Evolutionary conservation across 2,797 vertebrate species (phyloP).

Genomic region (Hoplostethus mediterraneus): DNA sequence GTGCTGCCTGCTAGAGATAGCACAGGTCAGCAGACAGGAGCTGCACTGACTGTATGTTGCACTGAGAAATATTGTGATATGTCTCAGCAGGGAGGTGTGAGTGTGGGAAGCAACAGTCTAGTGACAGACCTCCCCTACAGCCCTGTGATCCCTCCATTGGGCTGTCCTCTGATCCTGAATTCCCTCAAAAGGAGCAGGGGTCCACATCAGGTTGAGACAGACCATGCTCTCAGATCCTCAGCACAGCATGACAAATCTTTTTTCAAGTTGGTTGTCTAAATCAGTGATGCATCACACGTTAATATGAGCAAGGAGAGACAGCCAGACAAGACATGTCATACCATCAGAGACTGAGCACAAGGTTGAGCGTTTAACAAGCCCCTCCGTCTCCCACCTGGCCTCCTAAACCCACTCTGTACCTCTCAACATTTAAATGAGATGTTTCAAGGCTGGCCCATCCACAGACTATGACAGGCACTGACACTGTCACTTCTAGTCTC

Average conservation of each 20-base stretch:
- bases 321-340: conserved; percentile 14
- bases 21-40: conserved; percentile 69
- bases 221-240: conserved; percentile 50
- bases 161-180: conserved; percentile 64
- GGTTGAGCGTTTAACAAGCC: conserved; percentile 45
- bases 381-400: background rate
- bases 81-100: conserved; percentile 63
- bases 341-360: conserved; percentile 21
- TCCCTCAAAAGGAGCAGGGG: conserved; percentile 51
- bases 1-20: conserved; percentile 63
- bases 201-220: conserved; percentile 66
- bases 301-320: conserved; percentile 30
- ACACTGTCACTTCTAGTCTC: conserved; percentile 21
- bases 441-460: conserved; percentile 20
- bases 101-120: conserved; percentile 67
- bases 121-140: conserved; percentile 72
- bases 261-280: conserved; percentile 39
- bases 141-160: conserved; percentile 63
- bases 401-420: conserved; percentile 24
- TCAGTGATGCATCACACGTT: conserved; percentile 40
- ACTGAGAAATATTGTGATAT: conserved; percentile 63
- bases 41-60: conserved; percentile 46
- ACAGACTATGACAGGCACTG: conserved; percentile 1
- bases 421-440: conserved; percentile 15
- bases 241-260: conserved; percentile 51